Evolutionary conservation across 2,888 invertebrate genomes (phyloP).

Genomic region (Seira sanloemensis): DNA sequence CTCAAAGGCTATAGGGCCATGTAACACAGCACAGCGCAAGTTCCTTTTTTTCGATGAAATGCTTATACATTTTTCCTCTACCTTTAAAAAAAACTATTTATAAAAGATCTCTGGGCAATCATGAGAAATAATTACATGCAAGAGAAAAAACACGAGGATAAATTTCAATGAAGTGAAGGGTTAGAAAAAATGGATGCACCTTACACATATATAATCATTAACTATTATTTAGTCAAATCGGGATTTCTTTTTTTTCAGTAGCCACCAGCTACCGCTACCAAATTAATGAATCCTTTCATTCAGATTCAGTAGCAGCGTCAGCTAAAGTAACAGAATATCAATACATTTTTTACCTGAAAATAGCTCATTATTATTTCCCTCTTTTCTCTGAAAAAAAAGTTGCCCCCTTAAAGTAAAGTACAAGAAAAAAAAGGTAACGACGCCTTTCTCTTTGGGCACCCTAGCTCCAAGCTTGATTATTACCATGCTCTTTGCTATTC

Average conservation of each 20-base stretch:
- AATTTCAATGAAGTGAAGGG: constrained; percentile 15
- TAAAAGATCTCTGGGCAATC: constrained; percentile 57
- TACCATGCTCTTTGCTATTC: constrained; percentile 27
- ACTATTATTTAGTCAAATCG: constrained; percentile 57
- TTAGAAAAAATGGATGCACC: constrained; percentile 1
- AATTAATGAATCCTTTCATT: constrained; percentile 21
- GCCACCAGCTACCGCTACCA: constrained; percentile 39
- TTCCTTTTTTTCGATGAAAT: constrained; percentile 28
- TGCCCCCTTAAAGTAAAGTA: not conserved
- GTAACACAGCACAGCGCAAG: not conserved
- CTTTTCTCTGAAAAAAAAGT: not conserved
- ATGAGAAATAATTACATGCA: constrained; percentile 30
- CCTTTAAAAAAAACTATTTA: too few species aligned
- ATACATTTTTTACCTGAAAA: not conserved
- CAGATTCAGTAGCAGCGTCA: not conserved
- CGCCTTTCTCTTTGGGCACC: constrained; percentile 13
- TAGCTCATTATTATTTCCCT: not conserved
- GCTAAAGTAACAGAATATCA: not conserved
- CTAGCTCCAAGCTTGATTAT: constrained; percentile 20
- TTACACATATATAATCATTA: not conserved
- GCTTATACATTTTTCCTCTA: not conserved
- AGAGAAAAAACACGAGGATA: not conserved
- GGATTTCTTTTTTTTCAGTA: too few species aligned
- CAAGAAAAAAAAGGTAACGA: not conserved
- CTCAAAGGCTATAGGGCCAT: not conserved